Evolutionary conservation across 2,888 invertebrate species (phyloP), one percentile per base, ranked within the genome.

Genomic region (Idaea straminata): DNA sequence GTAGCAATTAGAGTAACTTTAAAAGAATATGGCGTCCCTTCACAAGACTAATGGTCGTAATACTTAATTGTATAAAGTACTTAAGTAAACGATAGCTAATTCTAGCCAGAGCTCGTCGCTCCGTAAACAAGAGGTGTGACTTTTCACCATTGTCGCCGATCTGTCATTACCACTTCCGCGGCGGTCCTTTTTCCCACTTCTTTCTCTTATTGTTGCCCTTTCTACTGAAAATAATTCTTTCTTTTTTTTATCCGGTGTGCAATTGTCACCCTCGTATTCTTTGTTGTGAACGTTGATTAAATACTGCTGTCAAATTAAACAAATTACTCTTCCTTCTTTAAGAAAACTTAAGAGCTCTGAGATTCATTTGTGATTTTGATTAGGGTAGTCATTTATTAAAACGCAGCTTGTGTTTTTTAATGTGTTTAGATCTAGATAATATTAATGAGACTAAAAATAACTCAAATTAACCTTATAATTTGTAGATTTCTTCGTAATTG

Each of bases 71-170:
- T 89, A 91, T 91, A 88, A 91, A 92, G 89, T 88, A 85, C 91
- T 91, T 89, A 90, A 92, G 91, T 92, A 91, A 92, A 92, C 89
- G 92, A 91, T 91, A 90, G 89, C 90, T 91, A 91, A 92, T 92
- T 87, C 85, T 70, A 78, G 70, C 74, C 76, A 79, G 85, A 83
- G 85, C 86, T 78, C 86, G 82, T 68, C 75, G 84, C 77, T 77
- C 87, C 88, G 91, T 89, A 89, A 91, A 90, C 92, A 91, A 87
- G 91, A 91, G 91, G 92, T 92, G 92, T 92, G 91, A 92, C 91
- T 91, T 92, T 87, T 83, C 85, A 86, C 90, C 91, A 89, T 89
- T 88, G 90, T 86, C 87, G 87, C 82, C 85, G 88, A 91, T 92
- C 92, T 92, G 92, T 92, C 92, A 92, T 87, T 88, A 88, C 85